Base-by-base conservation (phyloP, 2,888 invertebrate genomes). In the Andrena chrysosceles region DNA sequence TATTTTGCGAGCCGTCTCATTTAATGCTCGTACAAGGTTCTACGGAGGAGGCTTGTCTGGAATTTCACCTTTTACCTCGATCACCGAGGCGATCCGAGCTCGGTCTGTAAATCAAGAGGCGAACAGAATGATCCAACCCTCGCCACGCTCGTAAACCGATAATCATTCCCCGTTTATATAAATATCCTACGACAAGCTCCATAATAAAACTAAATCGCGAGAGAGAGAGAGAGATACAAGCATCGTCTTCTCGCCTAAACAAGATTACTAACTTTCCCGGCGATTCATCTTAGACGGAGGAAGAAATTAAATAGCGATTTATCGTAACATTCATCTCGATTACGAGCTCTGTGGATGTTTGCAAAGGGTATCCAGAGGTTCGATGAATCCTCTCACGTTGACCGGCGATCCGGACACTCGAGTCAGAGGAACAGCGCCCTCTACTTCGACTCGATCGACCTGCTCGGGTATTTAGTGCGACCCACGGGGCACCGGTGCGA, bases 401-500 rank as follows among this genome's bases (percentile, higher is more conserved):
- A 2, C 23, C 20, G 10, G 64, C 48, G 62, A 64, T 63, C 67
- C 0, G 29, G 33, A 63, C 42, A 33, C n/a, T 31, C n/a, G 77
- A 69, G 54, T 26, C 23, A 6, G 52, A 52, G 20, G 20, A 52
- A 52, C 0, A 10, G 54, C 54, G 54, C 20, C 54, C 42, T 42
- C 42, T 42, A 1, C 20, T 2, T 7, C 48, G 77, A 72, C 60
- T 31, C 54, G 26, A 59, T 23, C 26, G 7, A 31, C 16, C 48
- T 56, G 49, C 68, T 62, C 52, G 42, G 16, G 70, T 77, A 73
- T 72, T 76, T 62, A 80, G 83, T 67, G 76, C 67, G 75, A 86
- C 75, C 86, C 80, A 87, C 85, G 86, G 87, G 83, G 83, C 63
- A 81, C 81, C 77, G 79, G 70, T 66, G 83, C 85, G 87, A 73